These are phyloP conservation scores for Microtus oregoni DNA, from an alignment of 2,113 vertebrate species.

Conservation along the genomic window DNA sequence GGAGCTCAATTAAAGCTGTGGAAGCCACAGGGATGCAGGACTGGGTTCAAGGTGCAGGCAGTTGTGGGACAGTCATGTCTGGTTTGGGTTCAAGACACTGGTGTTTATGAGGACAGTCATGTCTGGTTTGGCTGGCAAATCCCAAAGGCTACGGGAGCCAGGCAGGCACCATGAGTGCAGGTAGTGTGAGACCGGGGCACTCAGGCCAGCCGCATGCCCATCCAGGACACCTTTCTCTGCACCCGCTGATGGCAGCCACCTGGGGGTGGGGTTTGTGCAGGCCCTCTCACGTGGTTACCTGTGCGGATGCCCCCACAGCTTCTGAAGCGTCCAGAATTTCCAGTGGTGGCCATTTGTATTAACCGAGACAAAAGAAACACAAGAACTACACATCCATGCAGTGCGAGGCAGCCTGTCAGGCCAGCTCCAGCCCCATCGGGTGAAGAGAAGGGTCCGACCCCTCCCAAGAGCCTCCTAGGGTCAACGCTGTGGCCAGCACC, in stretches of 20 bases:
- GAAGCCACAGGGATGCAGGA: neutral
- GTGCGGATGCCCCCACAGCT: neutral
- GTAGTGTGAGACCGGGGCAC: neutral
- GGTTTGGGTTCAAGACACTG: no score
- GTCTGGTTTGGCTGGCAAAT: neutral
- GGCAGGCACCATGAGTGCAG: neutral
- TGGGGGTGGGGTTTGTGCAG: neutral
- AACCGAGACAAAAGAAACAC: neutral
- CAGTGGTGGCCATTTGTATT: neutral
- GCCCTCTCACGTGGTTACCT: neutral
- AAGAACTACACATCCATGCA: no score
- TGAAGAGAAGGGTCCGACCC: accelerated
- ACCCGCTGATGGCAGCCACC: no score
- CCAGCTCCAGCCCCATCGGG: neutral
- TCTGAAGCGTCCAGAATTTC: neutral
- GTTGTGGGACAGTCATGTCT: neutral
- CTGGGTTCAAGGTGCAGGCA: no score
- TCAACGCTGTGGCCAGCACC: neutral
- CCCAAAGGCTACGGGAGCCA: neutral
- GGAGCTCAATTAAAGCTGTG: neutral
- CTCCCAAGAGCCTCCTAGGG: no score
- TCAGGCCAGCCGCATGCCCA: neutral
- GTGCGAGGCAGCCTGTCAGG: neutral
- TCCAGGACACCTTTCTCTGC: neutral
- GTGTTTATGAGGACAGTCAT: no score